phyloP scores from a whole-genome alignment of 1,140 invertebrate genomes.

The Habropoda laboriosa region DNA sequence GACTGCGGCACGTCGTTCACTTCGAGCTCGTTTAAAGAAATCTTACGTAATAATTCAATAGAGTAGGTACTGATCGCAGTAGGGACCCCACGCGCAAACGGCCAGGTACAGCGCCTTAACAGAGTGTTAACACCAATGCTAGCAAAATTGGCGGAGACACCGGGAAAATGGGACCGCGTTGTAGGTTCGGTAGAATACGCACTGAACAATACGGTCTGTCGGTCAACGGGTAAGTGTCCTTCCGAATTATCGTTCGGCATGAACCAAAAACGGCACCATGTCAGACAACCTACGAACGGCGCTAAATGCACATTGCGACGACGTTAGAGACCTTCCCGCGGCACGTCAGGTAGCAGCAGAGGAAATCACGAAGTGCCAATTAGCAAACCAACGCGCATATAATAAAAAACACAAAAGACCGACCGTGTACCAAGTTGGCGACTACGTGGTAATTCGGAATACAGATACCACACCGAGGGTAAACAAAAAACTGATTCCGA shows the following conservation, averaged over 20 bases:
- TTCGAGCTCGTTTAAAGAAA: constrained; percentile 25
- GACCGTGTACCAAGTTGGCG: constrained; percentile 42
- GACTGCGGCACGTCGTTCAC: constrained; percentile 53
- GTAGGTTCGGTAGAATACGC: constrained; percentile 42
- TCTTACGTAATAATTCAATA: constrained; percentile 30
- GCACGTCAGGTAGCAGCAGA: too few relatives aligned
- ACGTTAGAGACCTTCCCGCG: neutral
- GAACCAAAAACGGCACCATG: neutral
- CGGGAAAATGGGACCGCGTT: constrained; percentile 46
- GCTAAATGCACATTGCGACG: neutral
- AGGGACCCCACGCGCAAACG: constrained; percentile 52
- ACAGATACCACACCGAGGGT: constrained; percentile 51
- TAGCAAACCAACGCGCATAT: constrained; percentile 14
- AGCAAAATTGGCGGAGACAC: constrained; percentile 48
- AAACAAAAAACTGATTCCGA: constrained; percentile 55
- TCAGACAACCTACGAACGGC: neutral
- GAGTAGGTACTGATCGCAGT: constrained; percentile 50
- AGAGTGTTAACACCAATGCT: constrained; percentile 63
- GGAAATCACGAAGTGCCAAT: neutral
- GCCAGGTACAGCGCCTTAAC: constrained; percentile 48
- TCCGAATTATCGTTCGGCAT: constrained; percentile 50
- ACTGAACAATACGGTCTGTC: constrained; percentile 51
- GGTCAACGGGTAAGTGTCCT: constrained; percentile 25
- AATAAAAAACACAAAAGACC: constrained; percentile 50
- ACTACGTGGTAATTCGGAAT: constrained; percentile 63